Evolutionary conservation across 2,888 invertebrate genomes (phyloP).

Genomic region (Hydraecia micacea): DNA sequence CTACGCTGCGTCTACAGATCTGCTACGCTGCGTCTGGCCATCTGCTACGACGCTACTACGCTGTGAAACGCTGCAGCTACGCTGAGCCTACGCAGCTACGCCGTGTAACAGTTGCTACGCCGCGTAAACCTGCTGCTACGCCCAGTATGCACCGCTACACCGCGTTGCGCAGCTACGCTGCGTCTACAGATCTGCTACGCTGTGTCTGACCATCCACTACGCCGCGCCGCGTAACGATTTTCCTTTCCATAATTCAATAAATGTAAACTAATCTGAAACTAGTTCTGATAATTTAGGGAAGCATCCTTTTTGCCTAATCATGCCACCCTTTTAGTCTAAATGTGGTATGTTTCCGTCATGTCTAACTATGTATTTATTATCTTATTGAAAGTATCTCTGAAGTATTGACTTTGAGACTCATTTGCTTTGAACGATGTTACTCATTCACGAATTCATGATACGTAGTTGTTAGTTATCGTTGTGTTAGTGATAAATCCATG

Average conservation of each 20-base stretch:
- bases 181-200: background rate
- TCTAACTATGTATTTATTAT: background rate
- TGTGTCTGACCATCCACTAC: background rate
- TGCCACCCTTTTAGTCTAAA: background rate
- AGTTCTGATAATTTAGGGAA: too few species aligned
- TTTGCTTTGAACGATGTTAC: background rate
- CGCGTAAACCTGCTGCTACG: background rate
- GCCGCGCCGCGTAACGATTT: too few species aligned
- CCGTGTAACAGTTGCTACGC: background rate
- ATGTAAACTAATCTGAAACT: background rate
- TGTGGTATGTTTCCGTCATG: background rate
- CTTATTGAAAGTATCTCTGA: too few species aligned
- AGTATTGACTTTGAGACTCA: background rate
- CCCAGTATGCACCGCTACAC: background rate
- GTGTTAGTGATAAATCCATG: slow-evolving; percentile 3
- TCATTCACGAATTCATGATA: slow-evolving; percentile 14
- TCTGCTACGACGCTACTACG: background rate
- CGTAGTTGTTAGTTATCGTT: background rate
- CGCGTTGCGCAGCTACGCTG: background rate
- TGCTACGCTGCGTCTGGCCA: background rate
- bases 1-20: background rate
- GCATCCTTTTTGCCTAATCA: background rate
- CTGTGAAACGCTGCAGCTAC: background rate
- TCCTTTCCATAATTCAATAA: background rate
- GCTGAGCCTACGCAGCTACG: background rate